Base-by-base conservation (phyloP, 2,113 vertebrate species). In the Thomomys bottae region DNA sequence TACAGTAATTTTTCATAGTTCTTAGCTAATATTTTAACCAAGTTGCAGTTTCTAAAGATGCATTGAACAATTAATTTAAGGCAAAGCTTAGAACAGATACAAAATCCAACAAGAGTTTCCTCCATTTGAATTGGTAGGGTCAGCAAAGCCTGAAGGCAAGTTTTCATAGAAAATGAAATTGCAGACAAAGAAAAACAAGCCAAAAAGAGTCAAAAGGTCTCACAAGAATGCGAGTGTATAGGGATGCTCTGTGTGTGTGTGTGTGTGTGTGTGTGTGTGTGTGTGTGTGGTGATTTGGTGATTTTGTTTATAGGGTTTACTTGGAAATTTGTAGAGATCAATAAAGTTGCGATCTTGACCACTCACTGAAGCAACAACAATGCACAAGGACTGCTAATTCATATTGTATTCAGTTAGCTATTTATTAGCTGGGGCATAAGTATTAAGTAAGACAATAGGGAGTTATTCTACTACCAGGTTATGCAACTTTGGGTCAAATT, bases 401-500 rank as follows among this genome's bases (percentile, higher is more conserved):
- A 86, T 45, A 71, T 18, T 73, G 85, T 88, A 32, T 86, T 28
- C 26, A 80, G 70, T 80, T 78, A 81, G 75, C 57, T 72, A 15
- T 87, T 95, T 77, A 82, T 93, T 81, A 87, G 24, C 57, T 77
- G 21, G 83, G 83, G 36, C 14, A 82, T 18, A 59, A 34, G 89
- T 82, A 79, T 94, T 94, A 87, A 82, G 61, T 90, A 86, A 93
- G 91, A 82, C 61, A 75, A 77, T 15, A 1, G 18, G 70, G 45
- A 11, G 40, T 61, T 95, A 80, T 84, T 72, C 49, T 92, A 90
- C 81, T 77, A 90, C 10, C 61, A 85, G 90, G 72, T 45, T 59
- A 38, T 93, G 83, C 63, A 72, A 86, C 77, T 93, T 93, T 26
- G 45, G 84, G 88, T 90, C 77, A 91, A 84, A 82, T 38, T 67